Evolutionary conservation across 2,113 vertebrate genomes (phyloP).

Genomic region (Oryzias melastigma): DNA sequence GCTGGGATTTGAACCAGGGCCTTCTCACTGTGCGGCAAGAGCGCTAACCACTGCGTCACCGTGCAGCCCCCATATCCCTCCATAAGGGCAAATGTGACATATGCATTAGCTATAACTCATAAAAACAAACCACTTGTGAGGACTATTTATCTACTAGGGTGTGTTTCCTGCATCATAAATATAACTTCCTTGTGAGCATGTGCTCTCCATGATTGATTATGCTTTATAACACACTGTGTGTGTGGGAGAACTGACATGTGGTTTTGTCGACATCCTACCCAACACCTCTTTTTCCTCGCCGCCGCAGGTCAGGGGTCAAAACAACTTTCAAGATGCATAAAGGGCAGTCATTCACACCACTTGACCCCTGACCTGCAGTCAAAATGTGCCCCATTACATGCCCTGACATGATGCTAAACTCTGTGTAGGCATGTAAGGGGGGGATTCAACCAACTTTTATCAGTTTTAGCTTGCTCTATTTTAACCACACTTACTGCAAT

Average conservation of each 20-base stretch:
- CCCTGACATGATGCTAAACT: constrained; percentile 25
- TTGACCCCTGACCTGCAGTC: constrained; percentile 62
- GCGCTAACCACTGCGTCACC: too few species aligned
- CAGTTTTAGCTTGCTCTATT: constrained; percentile 6
- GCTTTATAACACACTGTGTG: neutral
- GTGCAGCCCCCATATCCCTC: too few species aligned
- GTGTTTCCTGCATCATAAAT: neutral
- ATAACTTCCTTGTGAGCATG: neutral
- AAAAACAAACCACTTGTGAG: neutral
- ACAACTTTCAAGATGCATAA: constrained; percentile 64
- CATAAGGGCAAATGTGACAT: too few species aligned
- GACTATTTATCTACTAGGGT: neutral
- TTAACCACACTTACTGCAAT: constrained; percentile 16
- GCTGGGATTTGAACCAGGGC: too few species aligned
- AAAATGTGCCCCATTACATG: constrained; percentile 42
- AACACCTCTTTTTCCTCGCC: constrained; percentile 12
- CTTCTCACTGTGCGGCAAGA: too few species aligned
- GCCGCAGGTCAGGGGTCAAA: constrained; percentile 56
- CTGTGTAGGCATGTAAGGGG: neutral
- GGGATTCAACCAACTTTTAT: constrained; percentile 8
- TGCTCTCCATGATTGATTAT: neutral
- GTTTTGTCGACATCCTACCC: constrained; percentile 17
- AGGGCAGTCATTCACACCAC: constrained; percentile 61
- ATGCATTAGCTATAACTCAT: too few species aligned
- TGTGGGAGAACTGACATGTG: constrained; percentile 15